A percentile compares a stretch with the other conserved stretches of the same genome.
These are phyloP conservation scores for Schrankia costaestrigalis DNA, from an alignment of 2,888 invertebrate species.

Conservation along the genomic window DNA sequence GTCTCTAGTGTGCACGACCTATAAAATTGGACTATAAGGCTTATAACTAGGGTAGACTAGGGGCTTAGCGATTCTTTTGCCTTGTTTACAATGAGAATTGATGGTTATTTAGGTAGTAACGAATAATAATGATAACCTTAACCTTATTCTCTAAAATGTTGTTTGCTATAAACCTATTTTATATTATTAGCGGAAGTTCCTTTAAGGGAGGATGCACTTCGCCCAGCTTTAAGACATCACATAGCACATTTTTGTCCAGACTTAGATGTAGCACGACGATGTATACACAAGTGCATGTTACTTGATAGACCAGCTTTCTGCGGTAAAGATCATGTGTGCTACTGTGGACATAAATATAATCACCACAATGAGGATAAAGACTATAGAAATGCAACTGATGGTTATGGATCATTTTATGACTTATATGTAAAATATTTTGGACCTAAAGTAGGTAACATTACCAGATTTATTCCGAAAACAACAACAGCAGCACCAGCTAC, in stretches of 20 bases:
- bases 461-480: background rate
- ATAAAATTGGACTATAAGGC: no score
- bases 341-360: slow-evolving; percentile 59
- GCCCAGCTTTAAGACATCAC: slow-evolving; percentile 53
- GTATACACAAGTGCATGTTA: slow-evolving; percentile 57
- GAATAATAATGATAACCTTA: no score
- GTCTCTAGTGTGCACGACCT: no score
- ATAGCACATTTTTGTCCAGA: slow-evolving; percentile 70
- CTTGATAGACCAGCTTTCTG: slow-evolving; percentile 64
- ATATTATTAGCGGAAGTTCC: background rate
- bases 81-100: no score
- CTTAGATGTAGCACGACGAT: slow-evolving; percentile 48
- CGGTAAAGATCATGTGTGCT: slow-evolving; percentile 66
- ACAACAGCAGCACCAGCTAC: no score
- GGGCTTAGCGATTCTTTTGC: no score
- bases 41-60: no score
- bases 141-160: background rate
- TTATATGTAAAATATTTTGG: slow-evolving; percentile 64
- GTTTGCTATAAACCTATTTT: background rate
- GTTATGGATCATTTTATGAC: slow-evolving; percentile 28
- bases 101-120: no score
- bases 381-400: background rate
- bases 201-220: slow-evolving; percentile 4
- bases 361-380: slow-evolving; percentile 4
- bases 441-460: slow-evolving; percentile 1